Base-by-base conservation (phyloP, 2,797 vertebrate species). In the Margarornis squamiger region DNA sequence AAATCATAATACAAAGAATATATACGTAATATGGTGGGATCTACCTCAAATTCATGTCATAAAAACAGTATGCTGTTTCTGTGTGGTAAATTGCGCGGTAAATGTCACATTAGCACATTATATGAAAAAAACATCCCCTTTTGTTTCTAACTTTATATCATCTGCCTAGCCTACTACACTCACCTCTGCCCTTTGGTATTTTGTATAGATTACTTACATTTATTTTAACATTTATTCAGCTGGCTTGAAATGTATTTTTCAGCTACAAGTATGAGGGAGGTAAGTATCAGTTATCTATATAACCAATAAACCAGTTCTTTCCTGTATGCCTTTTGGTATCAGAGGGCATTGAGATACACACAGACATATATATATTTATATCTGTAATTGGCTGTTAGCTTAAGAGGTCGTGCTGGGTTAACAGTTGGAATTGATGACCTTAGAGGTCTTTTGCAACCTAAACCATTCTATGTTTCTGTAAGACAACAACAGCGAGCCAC, bases 91-190 rank as follows among this genome's bases (percentile, higher is more conserved):
- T 5, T 23, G 52, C 17, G 8, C 21, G 20, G 68, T 65, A 92
- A 94, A 94, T 86, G 92, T 80, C 85, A 94, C 48, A 79, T 87
- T 79, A 92, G 68, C 81, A 94, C 29, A 41, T 55, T 45, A 45
- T 17, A 48, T 48, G 26, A 66, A 46, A 88, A 89, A 90, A 57
- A 55, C 26, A 54, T 49, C 80, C 73, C 76, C 32, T 71, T 66
- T 61, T 22, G 2, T 72, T 86, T 70, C 57, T 79, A 71, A 59
- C 45, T 89, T 65, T 27, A 5, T 67, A 65, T 39, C 43, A 57
- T 65, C 88, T 68, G 43, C 74, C 36, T 61, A 81, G 59, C 39
- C 76, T 88, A 51, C 13, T 32, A 58, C 46, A 48, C 24, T 88
- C 80, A 70, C 39, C 74, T 85, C 46, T 82, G 39, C 24, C 71